Base-by-base conservation (phyloP, 1,140 invertebrate species). In the Drosophila micromelanica region DNA sequence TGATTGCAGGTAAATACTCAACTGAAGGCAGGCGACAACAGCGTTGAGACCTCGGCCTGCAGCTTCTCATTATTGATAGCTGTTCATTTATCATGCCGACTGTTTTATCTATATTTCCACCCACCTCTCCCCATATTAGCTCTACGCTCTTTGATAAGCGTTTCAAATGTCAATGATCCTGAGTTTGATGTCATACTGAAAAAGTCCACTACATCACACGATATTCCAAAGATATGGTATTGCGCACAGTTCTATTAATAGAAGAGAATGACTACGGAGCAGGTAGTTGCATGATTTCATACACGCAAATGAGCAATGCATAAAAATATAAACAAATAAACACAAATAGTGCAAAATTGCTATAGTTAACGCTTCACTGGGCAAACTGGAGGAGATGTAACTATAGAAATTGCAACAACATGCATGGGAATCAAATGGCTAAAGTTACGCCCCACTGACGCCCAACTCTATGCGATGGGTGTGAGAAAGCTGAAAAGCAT, bases 1-100 rank as follows among this genome's bases (percentile, higher is more conserved):
- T 85, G 80, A 85, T 86, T 85, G 81, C 80, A 85, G 80, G 80
- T 86, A 85, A 86, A 86, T 73, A 85, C 67, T 40, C 32, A 37
- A 51, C 46, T 43, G 54, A 57, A 35, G 38, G n/a, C 48, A 42
- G 43, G 15, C 45, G 13, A 51, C 27, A 43, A 45, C 52, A 35
- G 13, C 45, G 30, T 27, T 62, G 45, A 30, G 20, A 38, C 32
- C 32, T 23, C 8, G n/a, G 17, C 17, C 48, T 43, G 61, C 73
- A 73, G 62, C 81, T 55, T 62, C 62, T 70, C 68, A 72, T 77
- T 80, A 84, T 86, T 80, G 81, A 86, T 80, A 73, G 72, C 52
- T 70, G 68, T 73, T 57, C 81, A 86, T 84, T 84, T 86, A 84
- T 86, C 76, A 76, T 80, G 80, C 81, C 81, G 80, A 43, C 68